A percentile compares a stretch with the other conserved stretches of the same genome.
Conservation (phyloP, 2,113 vertebrate genomes). For the Pavo muticus region DNA sequence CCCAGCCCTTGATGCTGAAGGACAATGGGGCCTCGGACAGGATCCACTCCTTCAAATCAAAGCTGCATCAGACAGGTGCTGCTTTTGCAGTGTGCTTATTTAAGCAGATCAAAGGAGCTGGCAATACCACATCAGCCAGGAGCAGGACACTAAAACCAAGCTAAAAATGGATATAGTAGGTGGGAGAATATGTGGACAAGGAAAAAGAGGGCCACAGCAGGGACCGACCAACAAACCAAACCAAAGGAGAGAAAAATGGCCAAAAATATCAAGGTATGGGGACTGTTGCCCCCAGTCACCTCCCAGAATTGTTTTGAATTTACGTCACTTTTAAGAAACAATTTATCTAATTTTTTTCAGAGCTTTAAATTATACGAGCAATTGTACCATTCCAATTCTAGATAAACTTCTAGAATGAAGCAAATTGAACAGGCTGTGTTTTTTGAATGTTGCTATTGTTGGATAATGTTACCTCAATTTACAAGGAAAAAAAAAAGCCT, state of each 20-base stretch:
- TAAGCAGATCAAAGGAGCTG: background rate
- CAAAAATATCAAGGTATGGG: background rate
- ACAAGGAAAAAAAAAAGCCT: background rate
- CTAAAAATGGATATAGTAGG: background rate
- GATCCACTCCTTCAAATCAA: background rate
- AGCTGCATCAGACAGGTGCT: background rate
- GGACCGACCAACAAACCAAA: background rate
- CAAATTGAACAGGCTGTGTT: background rate
- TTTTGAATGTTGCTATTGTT: background rate
- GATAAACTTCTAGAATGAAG: background rate
- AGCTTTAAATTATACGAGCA: background rate
- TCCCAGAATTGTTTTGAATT: background rate
- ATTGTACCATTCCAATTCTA: background rate
- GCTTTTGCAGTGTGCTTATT: background rate
- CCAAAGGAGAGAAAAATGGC: background rate
- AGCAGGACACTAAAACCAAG: background rate
- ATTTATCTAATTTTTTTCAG: background rate
- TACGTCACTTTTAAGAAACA: background rate
- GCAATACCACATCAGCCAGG: background rate
- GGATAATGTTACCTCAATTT: background rate
- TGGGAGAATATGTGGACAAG: background rate
- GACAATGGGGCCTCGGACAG: background rate
- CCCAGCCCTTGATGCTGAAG: background rate
- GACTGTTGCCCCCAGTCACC: background rate
- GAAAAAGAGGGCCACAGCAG: background rate